These are phyloP conservation scores for Pandemis corylana DNA, from an alignment of 2,888 invertebrate genomes.

Conservation along the genomic window DNA sequence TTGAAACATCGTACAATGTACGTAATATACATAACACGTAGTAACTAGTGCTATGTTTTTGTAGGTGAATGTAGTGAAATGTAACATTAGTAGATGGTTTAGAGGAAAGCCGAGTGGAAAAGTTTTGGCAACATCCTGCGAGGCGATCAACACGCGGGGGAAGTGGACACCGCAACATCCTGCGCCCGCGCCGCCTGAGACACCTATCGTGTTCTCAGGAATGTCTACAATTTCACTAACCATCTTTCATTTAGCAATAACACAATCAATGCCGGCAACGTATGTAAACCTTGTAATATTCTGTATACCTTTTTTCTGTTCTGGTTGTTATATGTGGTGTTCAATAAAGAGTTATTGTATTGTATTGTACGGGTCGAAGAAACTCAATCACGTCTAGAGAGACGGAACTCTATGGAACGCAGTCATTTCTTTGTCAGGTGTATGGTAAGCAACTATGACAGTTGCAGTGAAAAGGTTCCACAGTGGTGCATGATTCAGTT, in stretches of 20 bases:
- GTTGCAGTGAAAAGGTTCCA: neutral
- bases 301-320: too few species aligned
- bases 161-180: conserved; percentile 83
- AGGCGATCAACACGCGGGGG: conserved; percentile 69
- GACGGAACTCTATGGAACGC: too few species aligned
- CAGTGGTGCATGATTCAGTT: neutral
- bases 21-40: conserved; percentile 21
- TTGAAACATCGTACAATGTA: conserved; percentile 33
- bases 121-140: conserved; percentile 83
- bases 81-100: conserved; percentile 57
- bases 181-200: conserved; percentile 48
- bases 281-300: too few species aligned
- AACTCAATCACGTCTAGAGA: too few species aligned
- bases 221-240: conserved; percentile 32
- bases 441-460: too few species aligned
- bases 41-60: conserved; percentile 23
- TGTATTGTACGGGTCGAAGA: too few species aligned
- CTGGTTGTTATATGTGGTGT: too few species aligned
- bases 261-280: too few species aligned
- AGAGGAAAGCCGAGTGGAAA: conserved; percentile 59
- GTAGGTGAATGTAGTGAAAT: conserved; percentile 47
- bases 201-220: conserved; percentile 30
- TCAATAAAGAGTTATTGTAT: too few species aligned
- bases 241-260: neutral
- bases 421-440: too few species aligned